A percentile compares a stretch with the other conserved stretches of the same genome.
phyloP scores from a whole-genome alignment of 2,888 invertebrate genomes.

The Aethes cnicana region DNA sequence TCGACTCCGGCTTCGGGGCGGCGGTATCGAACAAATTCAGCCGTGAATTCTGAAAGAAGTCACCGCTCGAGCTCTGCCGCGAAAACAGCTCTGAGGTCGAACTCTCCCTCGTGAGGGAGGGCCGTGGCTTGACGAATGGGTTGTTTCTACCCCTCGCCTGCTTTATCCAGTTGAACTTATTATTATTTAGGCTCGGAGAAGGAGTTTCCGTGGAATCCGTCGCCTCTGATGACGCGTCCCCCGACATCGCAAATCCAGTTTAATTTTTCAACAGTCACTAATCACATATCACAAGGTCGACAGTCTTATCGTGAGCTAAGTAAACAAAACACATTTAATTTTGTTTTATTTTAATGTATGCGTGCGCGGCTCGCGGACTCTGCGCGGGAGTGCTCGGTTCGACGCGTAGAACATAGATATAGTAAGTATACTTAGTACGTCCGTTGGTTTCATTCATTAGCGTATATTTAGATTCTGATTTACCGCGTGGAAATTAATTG shows the following conservation, averaged over 20 bases:
- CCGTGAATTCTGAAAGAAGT: slow-evolving; percentile 73
- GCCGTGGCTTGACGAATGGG: slow-evolving; percentile 67
- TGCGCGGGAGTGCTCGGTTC: slow-evolving; percentile 5
- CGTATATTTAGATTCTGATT: too few species aligned
- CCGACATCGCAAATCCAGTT: slow-evolving; percentile 39
- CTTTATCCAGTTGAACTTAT: slow-evolving; percentile 70
- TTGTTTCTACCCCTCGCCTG: slow-evolving; percentile 61
- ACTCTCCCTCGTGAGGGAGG: slow-evolving; percentile 67
- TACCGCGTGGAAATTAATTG: too few species aligned
- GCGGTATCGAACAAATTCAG: slow-evolving; percentile 71
- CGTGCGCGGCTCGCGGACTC: background rate
- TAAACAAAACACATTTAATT: slow-evolving; percentile 7
- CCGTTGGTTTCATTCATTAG: slow-evolving; percentile 4
- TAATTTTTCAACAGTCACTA: slow-evolving; percentile 9
- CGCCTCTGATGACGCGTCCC: slow-evolving; percentile 48
- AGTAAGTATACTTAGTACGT: too few species aligned
- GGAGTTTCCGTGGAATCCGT: slow-evolving; percentile 57
- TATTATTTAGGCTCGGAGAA: slow-evolving; percentile 50
- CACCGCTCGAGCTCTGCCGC: slow-evolving; percentile 67
- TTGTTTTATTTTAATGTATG: background rate
- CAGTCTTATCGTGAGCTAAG: background rate
- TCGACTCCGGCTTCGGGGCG: slow-evolving; percentile 62
- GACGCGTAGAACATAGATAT: slow-evolving; percentile 1
- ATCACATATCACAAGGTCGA: slow-evolving; percentile 4
- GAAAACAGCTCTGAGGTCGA: slow-evolving; percentile 69